Evolutionary conservation across 2,797 vertebrate species (phyloP).

Genomic region (Potorous gilbertii): DNA sequence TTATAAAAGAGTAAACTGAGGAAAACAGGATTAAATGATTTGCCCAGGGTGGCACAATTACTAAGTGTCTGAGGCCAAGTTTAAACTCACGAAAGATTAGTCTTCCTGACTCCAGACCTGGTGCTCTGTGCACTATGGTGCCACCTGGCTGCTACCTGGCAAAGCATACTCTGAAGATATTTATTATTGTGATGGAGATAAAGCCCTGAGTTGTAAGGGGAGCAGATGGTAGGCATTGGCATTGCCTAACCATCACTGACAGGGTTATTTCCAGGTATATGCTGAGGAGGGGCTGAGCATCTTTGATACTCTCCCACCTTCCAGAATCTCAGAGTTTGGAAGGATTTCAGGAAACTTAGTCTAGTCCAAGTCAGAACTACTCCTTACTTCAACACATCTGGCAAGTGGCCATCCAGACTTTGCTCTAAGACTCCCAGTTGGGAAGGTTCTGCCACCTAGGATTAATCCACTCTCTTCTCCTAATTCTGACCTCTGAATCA

Average conservation of each 20-base stretch:
- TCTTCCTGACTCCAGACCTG: too few species aligned
- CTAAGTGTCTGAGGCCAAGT: too few species aligned
- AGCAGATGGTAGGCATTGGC: not conserved
- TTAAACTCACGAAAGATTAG: too few species aligned
- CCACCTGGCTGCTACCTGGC: too few species aligned
- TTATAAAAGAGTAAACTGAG: too few species aligned
- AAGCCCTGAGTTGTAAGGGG: not conserved
- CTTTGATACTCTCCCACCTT: not conserved
- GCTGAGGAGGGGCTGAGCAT: not conserved
- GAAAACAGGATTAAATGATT: too few species aligned
- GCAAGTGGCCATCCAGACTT: not conserved
- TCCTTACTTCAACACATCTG: not conserved
- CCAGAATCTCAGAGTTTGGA: not conserved
- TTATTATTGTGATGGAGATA: not conserved
- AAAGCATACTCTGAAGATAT: too few species aligned
- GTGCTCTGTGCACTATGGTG: too few species aligned
- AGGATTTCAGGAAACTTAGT: not conserved
- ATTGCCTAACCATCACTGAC: not conserved
- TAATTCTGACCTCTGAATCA: not conserved
- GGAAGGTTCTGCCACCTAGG: not conserved
- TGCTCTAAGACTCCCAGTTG: not conserved
- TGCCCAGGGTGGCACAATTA: too few species aligned
- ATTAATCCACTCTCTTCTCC: not conserved
- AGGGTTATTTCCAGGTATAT: not conserved
- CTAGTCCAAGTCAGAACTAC: not conserved